Evolutionary conservation across 2,113 vertebrate species (phyloP).

Genomic region (Maccullochella peelii): DNA sequence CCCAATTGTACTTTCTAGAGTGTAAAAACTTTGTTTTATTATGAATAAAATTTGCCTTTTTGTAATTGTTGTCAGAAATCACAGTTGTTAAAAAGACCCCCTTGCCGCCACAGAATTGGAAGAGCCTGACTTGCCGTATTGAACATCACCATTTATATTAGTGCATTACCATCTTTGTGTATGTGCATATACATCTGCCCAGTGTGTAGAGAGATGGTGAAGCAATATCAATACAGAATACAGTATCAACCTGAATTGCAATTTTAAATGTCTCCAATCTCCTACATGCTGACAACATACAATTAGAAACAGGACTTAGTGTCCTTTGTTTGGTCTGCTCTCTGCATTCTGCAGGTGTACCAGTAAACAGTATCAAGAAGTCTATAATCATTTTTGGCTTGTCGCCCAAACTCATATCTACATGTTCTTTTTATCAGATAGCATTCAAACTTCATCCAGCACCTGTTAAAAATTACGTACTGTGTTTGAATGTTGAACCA

Average conservation of each 20-base stretch:
- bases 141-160: background rate
- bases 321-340: slow-evolving; percentile 62
- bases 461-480: slow-evolving; percentile 52
- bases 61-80: background rate
- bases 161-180: background rate
- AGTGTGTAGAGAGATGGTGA: background rate
- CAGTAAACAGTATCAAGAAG: slow-evolving; percentile 22
- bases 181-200: background rate
- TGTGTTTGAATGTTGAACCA: slow-evolving; percentile 26
- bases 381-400: slow-evolving; percentile 51
- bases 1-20: background rate
- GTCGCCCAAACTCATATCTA: slow-evolving; percentile 50
- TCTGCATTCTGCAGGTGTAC: slow-evolving; percentile 62
- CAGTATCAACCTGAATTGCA: background rate
- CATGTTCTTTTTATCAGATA: slow-evolving; percentile 22
- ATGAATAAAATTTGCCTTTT: background rate
- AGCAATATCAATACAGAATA: background rate
- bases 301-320: slow-evolving; percentile 48
- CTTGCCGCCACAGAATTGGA: background rate
- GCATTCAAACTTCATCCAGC: slow-evolving; percentile 51
- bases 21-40: background rate
- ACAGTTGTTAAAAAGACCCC: background rate
- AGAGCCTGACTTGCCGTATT: background rate
- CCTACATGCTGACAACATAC: background rate
- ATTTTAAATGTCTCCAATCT: background rate